phyloP scores from a whole-genome alignment of 92 coral and sea anemone species.

The Actinostola sp. region DNA sequence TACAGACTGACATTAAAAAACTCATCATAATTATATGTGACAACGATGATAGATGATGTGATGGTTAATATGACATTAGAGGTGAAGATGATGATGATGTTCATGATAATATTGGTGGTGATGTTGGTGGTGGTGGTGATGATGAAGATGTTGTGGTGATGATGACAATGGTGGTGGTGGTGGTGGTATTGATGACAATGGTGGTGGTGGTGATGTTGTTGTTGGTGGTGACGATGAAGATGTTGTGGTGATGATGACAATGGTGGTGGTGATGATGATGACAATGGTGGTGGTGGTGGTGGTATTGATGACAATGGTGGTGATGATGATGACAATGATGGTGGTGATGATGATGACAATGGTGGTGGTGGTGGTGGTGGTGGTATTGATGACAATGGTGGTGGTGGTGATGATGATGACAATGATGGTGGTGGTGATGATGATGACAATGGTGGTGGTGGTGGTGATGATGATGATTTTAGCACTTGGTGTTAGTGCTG shows the following conservation, averaged over 20 bases:
- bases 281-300: background rate
- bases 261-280: background rate
- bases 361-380: background rate
- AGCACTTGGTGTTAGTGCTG: too few relatives aligned
- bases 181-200: background rate
- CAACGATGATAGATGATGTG: too few relatives aligned
- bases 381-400: background rate
- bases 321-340: conserved; percentile 4
- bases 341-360: background rate
- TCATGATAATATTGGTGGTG: too few relatives aligned
- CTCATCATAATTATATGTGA: too few relatives aligned
- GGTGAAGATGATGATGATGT: too few relatives aligned
- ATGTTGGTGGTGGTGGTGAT: too few relatives aligned
- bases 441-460: background rate
- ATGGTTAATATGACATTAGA: too few relatives aligned
- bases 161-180: too few relatives aligned
- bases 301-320: background rate
- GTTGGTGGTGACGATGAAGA: background rate
- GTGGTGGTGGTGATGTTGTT: background rate
- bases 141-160: too few relatives aligned
- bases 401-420: background rate
- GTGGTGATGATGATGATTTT: background rate
- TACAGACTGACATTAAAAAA: too few relatives aligned
- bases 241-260: background rate
- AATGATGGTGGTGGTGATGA: background rate